Evolutionary conservation across 2,797 vertebrate genomes (phyloP).

Genomic region (Myotis daubentonii): DNA sequence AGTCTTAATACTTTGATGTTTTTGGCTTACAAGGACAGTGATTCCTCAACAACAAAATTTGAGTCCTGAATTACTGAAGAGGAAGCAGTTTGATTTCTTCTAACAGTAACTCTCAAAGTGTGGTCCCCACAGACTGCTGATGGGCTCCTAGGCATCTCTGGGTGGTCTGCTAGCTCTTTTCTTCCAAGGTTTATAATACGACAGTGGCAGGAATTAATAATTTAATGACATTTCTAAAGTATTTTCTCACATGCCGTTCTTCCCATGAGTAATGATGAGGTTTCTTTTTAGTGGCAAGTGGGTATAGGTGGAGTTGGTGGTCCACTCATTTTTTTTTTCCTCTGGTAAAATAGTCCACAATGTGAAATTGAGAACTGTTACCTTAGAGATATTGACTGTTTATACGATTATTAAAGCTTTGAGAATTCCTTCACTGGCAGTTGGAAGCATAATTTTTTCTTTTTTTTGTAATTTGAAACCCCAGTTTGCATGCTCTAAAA

Average conservation of each 20-base stretch:
- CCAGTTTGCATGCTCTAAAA: conserved; percentile 34
- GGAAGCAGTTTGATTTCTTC: conserved; percentile 56
- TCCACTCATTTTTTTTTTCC: not conserved
- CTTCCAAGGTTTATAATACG: conserved; percentile 58
- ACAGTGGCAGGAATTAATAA: conserved; percentile 68
- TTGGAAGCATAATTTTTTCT: conserved; percentile 38
- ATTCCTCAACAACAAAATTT: not conserved
- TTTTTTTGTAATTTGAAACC: conserved; percentile 36
- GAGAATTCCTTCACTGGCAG: conserved; percentile 19
- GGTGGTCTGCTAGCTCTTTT: conserved; percentile 69
- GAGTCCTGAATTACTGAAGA: conserved; percentile 52
- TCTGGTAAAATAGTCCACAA: conserved; percentile 32
- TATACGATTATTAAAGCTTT: conserved; percentile 41
- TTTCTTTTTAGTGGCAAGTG: conserved; percentile 53
- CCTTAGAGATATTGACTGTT: conserved; percentile 32
- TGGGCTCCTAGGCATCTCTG: conserved; percentile 47
- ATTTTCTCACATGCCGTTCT: conserved; percentile 69
- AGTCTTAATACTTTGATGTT: conserved; percentile 56
- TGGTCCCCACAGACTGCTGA: conserved; percentile 60
- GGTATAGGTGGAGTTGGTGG: not conserved
- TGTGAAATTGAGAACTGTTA: not conserved
- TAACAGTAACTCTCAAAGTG: conserved; percentile 58
- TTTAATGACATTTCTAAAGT: conserved; percentile 63
- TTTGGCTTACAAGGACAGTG: conserved; percentile 42
- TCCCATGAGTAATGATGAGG: conserved; percentile 51